These are phyloP conservation scores for Harpagus bidentatus DNA, from an alignment of 2,113 vertebrate species.

Conservation along the genomic window DNA sequence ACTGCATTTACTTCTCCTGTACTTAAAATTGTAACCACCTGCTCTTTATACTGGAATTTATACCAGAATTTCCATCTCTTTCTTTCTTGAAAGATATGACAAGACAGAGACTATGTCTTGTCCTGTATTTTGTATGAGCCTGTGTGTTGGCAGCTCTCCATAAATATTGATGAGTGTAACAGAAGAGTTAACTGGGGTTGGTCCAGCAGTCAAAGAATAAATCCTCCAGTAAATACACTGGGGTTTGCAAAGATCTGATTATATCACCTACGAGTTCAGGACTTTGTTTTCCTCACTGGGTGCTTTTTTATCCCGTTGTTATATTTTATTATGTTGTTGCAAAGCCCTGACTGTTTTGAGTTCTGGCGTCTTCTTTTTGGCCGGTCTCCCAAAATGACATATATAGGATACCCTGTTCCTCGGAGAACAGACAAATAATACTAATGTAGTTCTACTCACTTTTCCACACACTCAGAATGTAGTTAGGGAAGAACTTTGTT, in stretches of 20 bases:
- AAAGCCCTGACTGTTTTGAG: neutral
- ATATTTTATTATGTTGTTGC: neutral
- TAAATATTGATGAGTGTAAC: slow-evolving; percentile 49
- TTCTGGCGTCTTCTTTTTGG: slow-evolving; percentile 42
- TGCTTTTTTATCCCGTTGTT: neutral
- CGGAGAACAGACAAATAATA: neutral
- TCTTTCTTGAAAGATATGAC: neutral
- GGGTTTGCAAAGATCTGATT: slow-evolving; percentile 33
- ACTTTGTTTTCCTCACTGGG: neutral
- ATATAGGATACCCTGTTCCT: neutral
- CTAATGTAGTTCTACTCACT: neutral
- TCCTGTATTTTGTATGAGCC: neutral
- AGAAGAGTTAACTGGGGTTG: slow-evolving; percentile 50
- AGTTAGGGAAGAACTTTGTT: neutral
- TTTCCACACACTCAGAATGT: neutral
- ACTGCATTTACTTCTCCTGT: slow-evolving; percentile 30
- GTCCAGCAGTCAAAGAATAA: slow-evolving; percentile 36
- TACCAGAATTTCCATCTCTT: neutral
- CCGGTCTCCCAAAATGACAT: neutral
- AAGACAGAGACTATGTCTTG: neutral
- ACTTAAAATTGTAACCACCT: slow-evolving; percentile 41
- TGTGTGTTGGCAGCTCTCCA: neutral
- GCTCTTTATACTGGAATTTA: neutral
- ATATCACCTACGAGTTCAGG: slow-evolving; percentile 33
- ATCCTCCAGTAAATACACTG: neutral